A percentile compares a stretch with the other conserved stretches of the same genome.
These are phyloP conservation scores for Theristicus caerulescens DNA, from an alignment of 2,113 vertebrate species.

Conservation along the genomic window DNA sequence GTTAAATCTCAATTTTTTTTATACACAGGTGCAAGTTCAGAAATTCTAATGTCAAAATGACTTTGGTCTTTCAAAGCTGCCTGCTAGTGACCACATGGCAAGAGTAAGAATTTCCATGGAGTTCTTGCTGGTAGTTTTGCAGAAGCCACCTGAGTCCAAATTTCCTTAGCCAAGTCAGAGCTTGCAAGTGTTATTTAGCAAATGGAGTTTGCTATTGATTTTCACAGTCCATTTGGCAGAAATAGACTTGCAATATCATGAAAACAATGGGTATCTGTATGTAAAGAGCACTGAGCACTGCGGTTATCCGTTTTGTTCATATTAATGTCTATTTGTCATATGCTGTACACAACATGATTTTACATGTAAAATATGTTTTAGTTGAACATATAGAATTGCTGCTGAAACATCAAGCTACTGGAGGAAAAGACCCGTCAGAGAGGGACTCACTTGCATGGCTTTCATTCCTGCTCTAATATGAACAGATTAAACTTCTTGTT, in stretches of 20 bases:
- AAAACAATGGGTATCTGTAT: neutral
- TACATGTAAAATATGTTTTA: neutral
- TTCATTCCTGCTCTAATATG: neutral
- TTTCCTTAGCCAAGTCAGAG: neutral
- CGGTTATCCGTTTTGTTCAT: neutral
- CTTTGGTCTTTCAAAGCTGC: neutral
- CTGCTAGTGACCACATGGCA: neutral
- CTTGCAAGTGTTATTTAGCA: conserved; percentile 26
- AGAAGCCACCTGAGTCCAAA: neutral
- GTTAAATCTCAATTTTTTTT: neutral
- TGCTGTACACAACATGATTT: neutral
- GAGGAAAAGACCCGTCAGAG: neutral
- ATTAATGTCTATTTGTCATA: neutral
- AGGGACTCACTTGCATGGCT: neutral
- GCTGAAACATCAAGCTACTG: neutral
- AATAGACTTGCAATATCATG: neutral
- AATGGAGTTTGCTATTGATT: conserved; percentile 57
- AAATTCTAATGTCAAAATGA: neutral
- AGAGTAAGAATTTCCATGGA: neutral
- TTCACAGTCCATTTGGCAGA: conserved; percentile 49
- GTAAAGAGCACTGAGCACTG: neutral
- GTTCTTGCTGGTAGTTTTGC: neutral
- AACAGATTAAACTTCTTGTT: neutral
- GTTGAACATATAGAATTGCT: neutral
- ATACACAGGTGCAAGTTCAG: neutral